Conservation (phyloP, 2,888 invertebrate species). For the Nymphalis urticae region DNA sequence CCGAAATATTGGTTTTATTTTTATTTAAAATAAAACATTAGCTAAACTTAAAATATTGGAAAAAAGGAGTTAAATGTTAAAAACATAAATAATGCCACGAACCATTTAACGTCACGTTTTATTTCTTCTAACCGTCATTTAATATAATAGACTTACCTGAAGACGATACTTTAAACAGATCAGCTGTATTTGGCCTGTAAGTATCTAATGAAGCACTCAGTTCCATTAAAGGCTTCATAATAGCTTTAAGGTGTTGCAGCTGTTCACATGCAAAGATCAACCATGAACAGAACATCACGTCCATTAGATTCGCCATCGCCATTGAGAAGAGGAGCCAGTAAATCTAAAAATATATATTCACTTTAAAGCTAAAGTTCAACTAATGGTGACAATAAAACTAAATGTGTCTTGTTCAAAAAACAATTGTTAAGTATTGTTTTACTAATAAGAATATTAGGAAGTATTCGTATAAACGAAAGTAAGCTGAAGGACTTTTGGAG, state of each 20-base stretch:
- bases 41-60: neutral
- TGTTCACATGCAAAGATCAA: constrained; percentile 93
- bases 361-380: no score
- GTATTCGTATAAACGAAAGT: no score
- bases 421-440: no score
- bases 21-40: neutral
- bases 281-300: constrained; percentile 92
- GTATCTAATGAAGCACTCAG: constrained; percentile 91
- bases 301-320: constrained; percentile 83
- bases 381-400: neutral
- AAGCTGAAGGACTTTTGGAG: no score
- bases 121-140: neutral
- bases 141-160: constrained; percentile 54
- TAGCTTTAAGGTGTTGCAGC: constrained; percentile 90
- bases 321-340: constrained; percentile 86
- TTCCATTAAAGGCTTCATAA: constrained; percentile 93
- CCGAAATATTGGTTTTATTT: neutral
- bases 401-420: neutral
- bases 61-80: neutral
- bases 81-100: no score
- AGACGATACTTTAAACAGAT: constrained; percentile 84
- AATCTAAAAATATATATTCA: constrained; percentile 59
- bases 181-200: constrained; percentile 86
- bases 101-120: neutral
- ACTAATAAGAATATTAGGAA: no score